Conservation (phyloP, 2,888 invertebrate genomes). For the Leptura quadrifasciata region DNA sequence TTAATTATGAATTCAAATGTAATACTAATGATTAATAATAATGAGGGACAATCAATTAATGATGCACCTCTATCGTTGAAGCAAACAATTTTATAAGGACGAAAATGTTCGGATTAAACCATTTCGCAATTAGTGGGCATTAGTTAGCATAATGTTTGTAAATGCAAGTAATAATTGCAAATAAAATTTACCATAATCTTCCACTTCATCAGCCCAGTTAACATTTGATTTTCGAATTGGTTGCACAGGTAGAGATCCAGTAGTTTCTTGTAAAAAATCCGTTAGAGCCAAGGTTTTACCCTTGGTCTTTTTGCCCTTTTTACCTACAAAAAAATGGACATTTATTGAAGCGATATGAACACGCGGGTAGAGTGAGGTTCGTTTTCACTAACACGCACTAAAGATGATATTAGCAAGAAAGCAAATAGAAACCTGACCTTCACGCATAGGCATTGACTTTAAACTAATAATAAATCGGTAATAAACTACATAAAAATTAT, state of each 20-base stretch:
- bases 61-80: background rate
- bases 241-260: slow-evolving; percentile 76
- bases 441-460: background rate
- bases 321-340: slow-evolving; percentile 68
- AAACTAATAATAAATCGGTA: background rate
- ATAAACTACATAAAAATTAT: slow-evolving; percentile 19
- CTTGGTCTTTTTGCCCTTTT: slow-evolving; percentile 91
- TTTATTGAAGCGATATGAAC: slow-evolving; percentile 46
- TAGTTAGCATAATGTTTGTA: slow-evolving; percentile 34
- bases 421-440: slow-evolving; percentile 17
- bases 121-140: background rate
- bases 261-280: slow-evolving; percentile 85
- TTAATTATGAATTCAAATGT: background rate
- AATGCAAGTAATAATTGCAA: background rate
- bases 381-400: slow-evolving; percentile 19
- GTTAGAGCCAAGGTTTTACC: slow-evolving; percentile 88
- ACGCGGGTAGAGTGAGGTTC: slow-evolving; percentile 52
- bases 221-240: slow-evolving; percentile 76
- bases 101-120: background rate
- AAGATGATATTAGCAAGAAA: slow-evolving; percentile 22
- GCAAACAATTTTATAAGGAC: background rate
- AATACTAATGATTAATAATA: too few species aligned
- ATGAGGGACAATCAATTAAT: background rate
- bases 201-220: slow-evolving; percentile 89
- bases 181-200: slow-evolving; percentile 81